Evolutionary conservation across 2,888 invertebrate species (phyloP), one percentile per base, ranked within the genome.

Genomic region (Hirtodrosophila trivittata): DNA sequence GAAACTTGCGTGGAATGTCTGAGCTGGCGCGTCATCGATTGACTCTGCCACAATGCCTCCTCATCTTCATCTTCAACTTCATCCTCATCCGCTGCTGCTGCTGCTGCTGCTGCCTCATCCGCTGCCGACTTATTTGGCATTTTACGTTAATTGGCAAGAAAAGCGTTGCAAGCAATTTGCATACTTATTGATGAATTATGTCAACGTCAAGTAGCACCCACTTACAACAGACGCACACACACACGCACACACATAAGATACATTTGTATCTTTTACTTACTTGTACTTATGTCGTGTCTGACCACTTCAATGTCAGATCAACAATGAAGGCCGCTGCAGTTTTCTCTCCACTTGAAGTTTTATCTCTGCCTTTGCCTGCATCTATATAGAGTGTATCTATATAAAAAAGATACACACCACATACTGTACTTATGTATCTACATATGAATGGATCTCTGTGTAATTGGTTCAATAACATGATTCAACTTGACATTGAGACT

Each of bases 381-480:
- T 35, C 21, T 10, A 10, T 6, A 12, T 35, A 21, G n/a, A n/a
- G n/a, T 39, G 54, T 35, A 21, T 6, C 16, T 21, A 55, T 18
- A 30, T 10, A 46, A 33, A 49, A 12, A 37, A 38, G 8, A 21
- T 14, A 41, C 14, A 46, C 54, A 18, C 2, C n/a, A n/a, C n/a
- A n/a, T n/a, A n/a, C n/a, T n/a, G n/a, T n/a, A 28, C 21, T 4
- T 50, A 47, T 52, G 14, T 43, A 49, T 37, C 14, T 37, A 25
- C 30, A 45, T 50, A 41, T 56, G 54, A 49, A 56, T 66, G 54
- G 12, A 38, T 56, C 57, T 60, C 50, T 51, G 49, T 70, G 65
- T 58, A 74, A 80, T 84, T 85, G 76, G 84, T 87, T 87, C 84
- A 86, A 80, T 74, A 80, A 82, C 85, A 71, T 71, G 75, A n/a